Evolutionary conservation across 2,113 vertebrate species (phyloP).

Genomic region (Willisornis vidua): DNA sequence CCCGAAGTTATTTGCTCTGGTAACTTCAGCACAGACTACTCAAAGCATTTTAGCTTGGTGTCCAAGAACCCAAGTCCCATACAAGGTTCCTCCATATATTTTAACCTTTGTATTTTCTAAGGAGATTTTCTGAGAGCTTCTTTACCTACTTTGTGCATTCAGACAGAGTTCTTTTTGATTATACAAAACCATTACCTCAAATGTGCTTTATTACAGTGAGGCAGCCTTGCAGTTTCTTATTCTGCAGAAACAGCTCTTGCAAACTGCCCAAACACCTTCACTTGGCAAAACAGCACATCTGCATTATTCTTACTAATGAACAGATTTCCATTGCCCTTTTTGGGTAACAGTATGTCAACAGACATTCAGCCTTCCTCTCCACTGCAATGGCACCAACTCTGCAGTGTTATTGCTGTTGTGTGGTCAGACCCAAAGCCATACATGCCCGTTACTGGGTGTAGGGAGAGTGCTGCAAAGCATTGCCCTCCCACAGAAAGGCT

Average conservation of each 20-base stretch:
- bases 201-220: fast-evolving
- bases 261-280: background rate
- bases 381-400: background rate
- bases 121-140: background rate
- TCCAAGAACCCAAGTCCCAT: background rate
- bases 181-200: background rate
- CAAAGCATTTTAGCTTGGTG: background rate
- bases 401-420: fast-evolving
- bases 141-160: background rate
- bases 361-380: background rate
- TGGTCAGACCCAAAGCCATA: background rate
- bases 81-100: background rate
- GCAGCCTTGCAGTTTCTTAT: background rate
- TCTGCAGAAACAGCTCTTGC: background rate
- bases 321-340: background rate
- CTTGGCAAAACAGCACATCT: background rate
- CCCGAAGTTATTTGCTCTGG: background rate
- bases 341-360: background rate
- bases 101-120: background rate
- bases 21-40: background rate
- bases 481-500: background rate
- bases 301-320: background rate
- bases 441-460: fast-evolving
- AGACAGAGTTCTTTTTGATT: background rate
- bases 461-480: background rate